phyloP scores from a whole-genome alignment of 2,888 invertebrate species.

The Syritta pipiens region DNA sequence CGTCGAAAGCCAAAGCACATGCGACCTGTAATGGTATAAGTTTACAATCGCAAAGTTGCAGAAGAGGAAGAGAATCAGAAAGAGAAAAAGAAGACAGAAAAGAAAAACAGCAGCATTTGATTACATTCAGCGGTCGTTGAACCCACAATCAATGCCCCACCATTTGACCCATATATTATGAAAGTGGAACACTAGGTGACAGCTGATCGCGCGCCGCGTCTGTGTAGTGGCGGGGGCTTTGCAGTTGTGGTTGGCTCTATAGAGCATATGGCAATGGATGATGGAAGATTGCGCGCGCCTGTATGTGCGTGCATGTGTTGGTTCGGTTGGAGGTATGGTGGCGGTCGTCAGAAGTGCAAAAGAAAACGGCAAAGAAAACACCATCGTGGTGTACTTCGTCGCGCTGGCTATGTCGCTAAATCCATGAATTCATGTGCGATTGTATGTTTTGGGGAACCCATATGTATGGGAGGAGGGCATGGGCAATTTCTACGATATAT shows the following conservation, averaged over 20 bases:
- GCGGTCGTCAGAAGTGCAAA: slow-evolving; percentile 51
- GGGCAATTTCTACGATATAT: slow-evolving; percentile 33
- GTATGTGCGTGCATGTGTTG: background rate
- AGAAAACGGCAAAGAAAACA: slow-evolving; percentile 23
- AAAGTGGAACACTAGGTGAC: slow-evolving; percentile 77
- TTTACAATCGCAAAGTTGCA: background rate
- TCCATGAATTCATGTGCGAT: slow-evolving; percentile 31
- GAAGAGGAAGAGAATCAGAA: slow-evolving; percentile 26
- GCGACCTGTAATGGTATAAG: background rate
- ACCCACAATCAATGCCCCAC: slow-evolving; percentile 74
- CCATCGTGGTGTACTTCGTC: background rate
- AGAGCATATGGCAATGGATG: slow-evolving; percentile 16
- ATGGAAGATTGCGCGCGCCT: slow-evolving; percentile 17
- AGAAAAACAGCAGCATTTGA: slow-evolving; percentile 62
- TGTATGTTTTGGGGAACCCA: slow-evolving; percentile 39
- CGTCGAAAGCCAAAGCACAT: no score
- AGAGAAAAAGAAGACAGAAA: slow-evolving; percentile 41
- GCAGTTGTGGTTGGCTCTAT: slow-evolving; percentile 51
- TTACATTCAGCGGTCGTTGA: slow-evolving; percentile 73
- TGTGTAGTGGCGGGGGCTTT: slow-evolving; percentile 49
- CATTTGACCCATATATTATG: slow-evolving; percentile 76
- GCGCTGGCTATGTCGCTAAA: background rate
- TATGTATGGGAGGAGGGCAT: slow-evolving; percentile 12
- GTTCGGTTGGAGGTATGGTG: background rate
- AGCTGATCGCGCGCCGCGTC: slow-evolving; percentile 73